Evolutionary conservation across 1,140 invertebrate genomes (phyloP).

Genomic region (Macrobrachium rosenbergii): DNA sequence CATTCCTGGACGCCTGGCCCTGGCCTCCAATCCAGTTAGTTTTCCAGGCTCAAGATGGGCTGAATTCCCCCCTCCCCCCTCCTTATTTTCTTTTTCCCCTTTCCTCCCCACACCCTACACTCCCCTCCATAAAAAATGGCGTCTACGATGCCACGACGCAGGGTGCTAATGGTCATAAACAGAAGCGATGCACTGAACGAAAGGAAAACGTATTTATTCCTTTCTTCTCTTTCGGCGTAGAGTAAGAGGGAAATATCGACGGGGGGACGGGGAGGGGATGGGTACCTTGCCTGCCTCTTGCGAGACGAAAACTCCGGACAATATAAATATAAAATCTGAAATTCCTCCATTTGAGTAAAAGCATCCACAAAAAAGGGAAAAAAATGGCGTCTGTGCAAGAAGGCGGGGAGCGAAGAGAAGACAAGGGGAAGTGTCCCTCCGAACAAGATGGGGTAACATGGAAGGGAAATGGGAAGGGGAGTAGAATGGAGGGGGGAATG

Average conservation of each 20-base stretch:
- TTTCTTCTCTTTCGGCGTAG: background rate
- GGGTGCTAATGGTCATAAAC: conserved; percentile 6
- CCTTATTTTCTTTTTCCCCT: conserved; percentile 13
- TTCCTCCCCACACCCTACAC: background rate
- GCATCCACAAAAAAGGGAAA: background rate
- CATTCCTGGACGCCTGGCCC: conserved; percentile 23
- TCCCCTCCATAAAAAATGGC: conserved; percentile 34
- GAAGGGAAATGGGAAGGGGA: background rate
- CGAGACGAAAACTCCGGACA: background rate
- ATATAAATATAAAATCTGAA: background rate
- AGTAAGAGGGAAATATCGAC: background rate
- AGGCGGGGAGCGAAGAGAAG: background rate
- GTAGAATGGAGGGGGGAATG: background rate
- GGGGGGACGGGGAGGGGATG: background rate
- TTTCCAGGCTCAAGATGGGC: conserved; percentile 14
- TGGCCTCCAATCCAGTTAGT: conserved; percentile 51
- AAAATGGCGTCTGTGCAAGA: background rate
- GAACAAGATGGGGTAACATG: too few species aligned
- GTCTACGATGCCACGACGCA: conserved; percentile 5
- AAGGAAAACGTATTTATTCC: background rate
- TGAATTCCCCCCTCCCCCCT: background rate
- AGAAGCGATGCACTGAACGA: background rate
- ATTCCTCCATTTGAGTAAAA: background rate
- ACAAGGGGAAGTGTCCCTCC: background rate
- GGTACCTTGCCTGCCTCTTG: too few species aligned